These are phyloP conservation scores for Bombycilla garrulus DNA, from an alignment of 2,113 vertebrate species.

Conservation along the genomic window DNA sequence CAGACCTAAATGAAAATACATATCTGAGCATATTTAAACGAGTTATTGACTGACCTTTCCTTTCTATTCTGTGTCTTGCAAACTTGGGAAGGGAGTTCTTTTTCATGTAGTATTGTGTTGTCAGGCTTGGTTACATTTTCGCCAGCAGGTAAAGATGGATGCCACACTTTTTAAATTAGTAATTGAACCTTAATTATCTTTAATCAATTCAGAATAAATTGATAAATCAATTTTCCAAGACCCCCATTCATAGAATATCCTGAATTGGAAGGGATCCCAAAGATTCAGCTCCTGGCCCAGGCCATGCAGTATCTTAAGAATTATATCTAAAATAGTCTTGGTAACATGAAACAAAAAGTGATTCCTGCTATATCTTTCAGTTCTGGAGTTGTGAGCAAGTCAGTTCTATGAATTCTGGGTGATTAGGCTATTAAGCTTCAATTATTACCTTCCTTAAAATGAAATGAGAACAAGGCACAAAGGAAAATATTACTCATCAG, in stretches of 20 bases:
- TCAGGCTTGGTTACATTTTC: neutral
- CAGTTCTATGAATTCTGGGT: neutral
- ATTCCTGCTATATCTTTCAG: neutral
- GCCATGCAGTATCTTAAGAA: neutral
- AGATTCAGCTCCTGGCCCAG: neutral
- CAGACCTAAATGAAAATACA: neutral
- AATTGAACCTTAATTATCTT: neutral
- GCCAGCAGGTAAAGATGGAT: neutral
- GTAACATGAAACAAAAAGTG: neutral
- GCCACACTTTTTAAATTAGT: neutral
- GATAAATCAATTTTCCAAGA: neutral
- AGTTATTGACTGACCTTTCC: neutral
- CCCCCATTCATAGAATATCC: neutral
- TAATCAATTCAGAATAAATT: neutral
- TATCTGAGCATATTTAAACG: neutral
- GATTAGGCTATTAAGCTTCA: neutral
- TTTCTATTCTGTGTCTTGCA: neutral
- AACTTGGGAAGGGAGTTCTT: neutral
- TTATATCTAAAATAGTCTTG: neutral
- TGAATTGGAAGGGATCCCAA: neutral
- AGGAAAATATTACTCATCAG: neutral
- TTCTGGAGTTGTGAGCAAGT: neutral
- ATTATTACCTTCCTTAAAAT: neutral
- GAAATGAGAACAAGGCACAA: neutral
- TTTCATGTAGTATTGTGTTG: neutral